Conservation (phyloP, 2,888 invertebrate species). For the Blastobasis adustella region DNA sequence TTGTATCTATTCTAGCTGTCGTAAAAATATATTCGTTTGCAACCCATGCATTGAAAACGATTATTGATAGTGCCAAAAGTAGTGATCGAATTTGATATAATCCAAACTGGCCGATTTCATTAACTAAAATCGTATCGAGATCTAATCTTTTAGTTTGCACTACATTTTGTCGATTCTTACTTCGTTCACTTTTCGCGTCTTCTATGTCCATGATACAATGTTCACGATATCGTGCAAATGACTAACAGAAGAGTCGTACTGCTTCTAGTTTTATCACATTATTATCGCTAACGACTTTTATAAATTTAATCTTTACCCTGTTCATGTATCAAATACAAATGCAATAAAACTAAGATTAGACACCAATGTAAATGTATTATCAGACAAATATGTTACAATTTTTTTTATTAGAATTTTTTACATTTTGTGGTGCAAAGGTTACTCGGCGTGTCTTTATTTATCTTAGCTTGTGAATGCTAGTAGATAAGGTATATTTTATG, state of each 20-base stretch:
- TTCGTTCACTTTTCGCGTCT: too few relatives aligned
- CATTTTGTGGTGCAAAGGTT: too few relatives aligned
- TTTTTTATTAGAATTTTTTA: too few relatives aligned
- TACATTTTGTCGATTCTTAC: too few relatives aligned
- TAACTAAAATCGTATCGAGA: conserved; percentile 3
- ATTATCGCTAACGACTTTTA: neutral
- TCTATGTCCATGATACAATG: too few relatives aligned
- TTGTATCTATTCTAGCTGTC: conserved; percentile 2
- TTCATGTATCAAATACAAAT: neutral
- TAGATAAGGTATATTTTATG: too few relatives aligned
- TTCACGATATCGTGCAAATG: too few relatives aligned
- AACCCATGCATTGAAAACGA: conserved; percentile 3
- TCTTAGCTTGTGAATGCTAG: too few relatives aligned
- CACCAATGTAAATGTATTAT: neutral
- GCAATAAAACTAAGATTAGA: neutral
- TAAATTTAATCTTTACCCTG: neutral
- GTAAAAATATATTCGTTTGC: conserved; percentile 5
- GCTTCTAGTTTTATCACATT: neutral
- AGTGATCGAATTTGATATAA: neutral
- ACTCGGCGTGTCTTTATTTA: too few relatives aligned
- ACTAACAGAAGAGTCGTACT: neutral
- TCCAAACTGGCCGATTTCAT: conserved; percentile 6
- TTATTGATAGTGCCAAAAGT: neutral
- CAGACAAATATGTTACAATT: neutral
- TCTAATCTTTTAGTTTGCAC: neutral